Conservation (phyloP, 2,113 vertebrate genomes). For the Australoheros scitulus region DNA sequence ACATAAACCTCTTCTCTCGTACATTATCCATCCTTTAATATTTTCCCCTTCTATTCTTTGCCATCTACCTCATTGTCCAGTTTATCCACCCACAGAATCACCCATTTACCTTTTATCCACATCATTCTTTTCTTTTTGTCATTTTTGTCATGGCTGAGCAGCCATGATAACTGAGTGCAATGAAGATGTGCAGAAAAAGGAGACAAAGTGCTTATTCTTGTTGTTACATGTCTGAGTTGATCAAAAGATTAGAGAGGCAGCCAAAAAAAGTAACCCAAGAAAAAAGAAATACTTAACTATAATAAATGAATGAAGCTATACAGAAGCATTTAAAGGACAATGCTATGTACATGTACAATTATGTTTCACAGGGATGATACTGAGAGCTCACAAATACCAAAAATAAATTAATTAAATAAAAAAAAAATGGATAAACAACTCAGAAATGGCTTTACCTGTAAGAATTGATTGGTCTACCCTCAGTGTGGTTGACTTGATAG, state of each 20-base stretch:
- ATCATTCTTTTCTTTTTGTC: neutral
- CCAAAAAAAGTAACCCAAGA: neutral
- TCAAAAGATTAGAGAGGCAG: neutral
- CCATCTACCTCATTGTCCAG: constrained; percentile 1
- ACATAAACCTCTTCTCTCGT: constrained; percentile 41
- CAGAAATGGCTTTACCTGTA: constrained; percentile 84
- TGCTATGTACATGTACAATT: neutral
- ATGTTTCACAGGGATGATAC: neutral
- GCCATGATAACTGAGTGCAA: constrained; percentile 16
- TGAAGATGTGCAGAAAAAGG: constrained; percentile 1
- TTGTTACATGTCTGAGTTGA: neutral
- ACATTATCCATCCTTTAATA: constrained; percentile 24
- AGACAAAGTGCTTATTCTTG: neutral
- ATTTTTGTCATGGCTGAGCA: constrained; percentile 10
- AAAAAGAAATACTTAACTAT: neutral
- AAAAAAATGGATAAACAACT: neutral
- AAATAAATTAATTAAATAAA: neutral
- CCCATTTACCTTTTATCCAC: constrained; percentile 2
- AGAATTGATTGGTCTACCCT: constrained; percentile 98
- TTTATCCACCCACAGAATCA: constrained; percentile 9
- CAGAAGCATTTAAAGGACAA: neutral
- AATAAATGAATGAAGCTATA: neutral
- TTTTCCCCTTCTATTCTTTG: constrained; percentile 24
- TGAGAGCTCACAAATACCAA: neutral
- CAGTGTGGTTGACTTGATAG: constrained; percentile 97